Evolutionary conservation across 2,888 invertebrate species (phyloP), one percentile per base, ranked within the genome.

Genomic region (Idaea aversata): DNA sequence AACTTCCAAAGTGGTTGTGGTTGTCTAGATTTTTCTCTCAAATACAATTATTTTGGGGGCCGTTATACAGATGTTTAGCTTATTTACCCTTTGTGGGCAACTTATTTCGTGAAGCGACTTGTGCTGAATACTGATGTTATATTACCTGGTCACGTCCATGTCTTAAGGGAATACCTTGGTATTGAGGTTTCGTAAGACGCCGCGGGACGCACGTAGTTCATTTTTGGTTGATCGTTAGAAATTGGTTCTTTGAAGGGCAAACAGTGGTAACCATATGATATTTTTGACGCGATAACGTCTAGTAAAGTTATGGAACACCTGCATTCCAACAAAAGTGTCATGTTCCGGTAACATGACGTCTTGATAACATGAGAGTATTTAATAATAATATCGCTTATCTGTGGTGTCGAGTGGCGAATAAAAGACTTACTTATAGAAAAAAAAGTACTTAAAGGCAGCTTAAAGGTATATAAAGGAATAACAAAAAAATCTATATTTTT

Each of bases 141-240:
- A 47, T 47, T 47, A 47, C 47, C 47, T 47, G 47, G 47, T 47
- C 47, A 47, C 47, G 47, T 47, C 47, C 47, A 47, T 47, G 47
- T 47, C 47, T 47, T 47, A 47, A 47, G 47, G 47, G 47, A 47
- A 47, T 47, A 47, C 47, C 47, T 47, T 47, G 47, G 47, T 47
- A 47, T 47, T 47, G 47, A 47, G 47, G 47, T 47, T 47, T 47
- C 47, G 47, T 47, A 47, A 47, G 47, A 47, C 47, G 47, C 13
- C 47, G 47, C 47, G 47, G 47, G 47, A 47, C 47, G 47, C 47
- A 47, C 47, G 47, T 47, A 47, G 47, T 47, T 47, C 47, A 47
- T 47, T 47, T 47, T 47, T 47, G 47, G 47, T 47, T 47, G 47
- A 47, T 47, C 47, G 7, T 47, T 47, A 47, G 47, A 47, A 25